phyloP scores from a whole-genome alignment of 2,888 invertebrate genomes.

The Lithosia quadra region DNA sequence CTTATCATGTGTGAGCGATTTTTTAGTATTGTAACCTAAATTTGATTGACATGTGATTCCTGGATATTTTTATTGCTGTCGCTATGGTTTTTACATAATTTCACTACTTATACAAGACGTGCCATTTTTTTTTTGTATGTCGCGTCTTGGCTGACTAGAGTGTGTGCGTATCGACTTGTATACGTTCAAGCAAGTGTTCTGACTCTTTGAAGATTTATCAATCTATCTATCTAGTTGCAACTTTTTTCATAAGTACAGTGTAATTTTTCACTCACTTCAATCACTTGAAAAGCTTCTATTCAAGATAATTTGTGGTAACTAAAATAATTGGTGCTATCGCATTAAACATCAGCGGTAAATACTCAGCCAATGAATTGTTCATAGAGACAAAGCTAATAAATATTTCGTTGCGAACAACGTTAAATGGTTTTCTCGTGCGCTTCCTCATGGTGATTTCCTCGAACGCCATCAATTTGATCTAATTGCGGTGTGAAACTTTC shows the following conservation, averaged over 20 bases:
- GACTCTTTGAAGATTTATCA: no score
- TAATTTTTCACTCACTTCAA: no score
- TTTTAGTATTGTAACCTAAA: no score
- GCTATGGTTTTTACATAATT: no score
- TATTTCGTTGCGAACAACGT: constrained; percentile 30
- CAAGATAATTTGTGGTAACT: constrained; percentile 9
- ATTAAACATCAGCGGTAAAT: constrained; percentile 12
- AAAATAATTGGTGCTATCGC: constrained; percentile 8
- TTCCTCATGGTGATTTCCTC: constrained; percentile 47
- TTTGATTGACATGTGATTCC: no score
- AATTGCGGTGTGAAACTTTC: constrained; percentile 68
- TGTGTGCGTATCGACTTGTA: no score
- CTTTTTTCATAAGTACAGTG: background rate
- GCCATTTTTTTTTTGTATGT: no score
- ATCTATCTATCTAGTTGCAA: background rate
- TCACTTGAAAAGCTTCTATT: constrained; percentile 2
- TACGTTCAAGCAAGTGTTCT: no score
- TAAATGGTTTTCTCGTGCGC: constrained; percentile 33
- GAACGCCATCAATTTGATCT: constrained; percentile 56
- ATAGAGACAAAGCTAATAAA: constrained; percentile 31
- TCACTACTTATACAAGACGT: no score
- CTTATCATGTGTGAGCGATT: no score
- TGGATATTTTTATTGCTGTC: no score
- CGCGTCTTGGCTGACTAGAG: no score
- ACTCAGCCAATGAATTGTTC: constrained; percentile 15